Evolutionary conservation across 2,113 vertebrate genomes (phyloP).

Genomic region (Paratilapia polleni): DNA sequence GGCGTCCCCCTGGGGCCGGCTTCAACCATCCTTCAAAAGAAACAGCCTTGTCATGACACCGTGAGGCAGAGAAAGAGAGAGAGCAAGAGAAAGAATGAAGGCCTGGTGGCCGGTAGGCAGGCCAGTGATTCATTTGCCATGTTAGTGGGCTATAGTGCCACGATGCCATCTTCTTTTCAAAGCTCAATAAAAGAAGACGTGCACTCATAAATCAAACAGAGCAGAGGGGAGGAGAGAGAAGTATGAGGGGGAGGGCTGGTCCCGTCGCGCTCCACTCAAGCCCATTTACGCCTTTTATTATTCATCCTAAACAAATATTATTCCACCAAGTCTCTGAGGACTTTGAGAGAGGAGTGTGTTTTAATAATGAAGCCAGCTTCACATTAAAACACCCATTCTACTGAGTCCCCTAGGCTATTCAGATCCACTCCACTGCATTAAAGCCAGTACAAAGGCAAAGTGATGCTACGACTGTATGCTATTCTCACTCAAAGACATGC

Average conservation of each 20-base stretch:
- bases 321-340: conserved; percentile 67
- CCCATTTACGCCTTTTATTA: conserved; percentile 73
- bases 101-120: conserved; percentile 11
- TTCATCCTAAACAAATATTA: conserved; percentile 79
- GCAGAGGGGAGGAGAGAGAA: conserved; percentile 49
- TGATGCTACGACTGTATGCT: neutral
- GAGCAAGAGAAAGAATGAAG: neutral
- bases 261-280: conserved; percentile 52
- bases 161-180: conserved; percentile 75
- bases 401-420: conserved; percentile 49
- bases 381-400: conserved; percentile 65
- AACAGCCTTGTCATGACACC: conserved; percentile 59
- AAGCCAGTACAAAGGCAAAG: conserved; percentile 52
- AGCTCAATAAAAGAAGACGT: conserved; percentile 76
- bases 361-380: conserved; percentile 69
- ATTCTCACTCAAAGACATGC: conserved; percentile 19
- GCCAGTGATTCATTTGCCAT: conserved; percentile 73
- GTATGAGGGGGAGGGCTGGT: conserved; percentile 50
- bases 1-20: conserved; percentile 42
- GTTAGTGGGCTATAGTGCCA: conserved; percentile 70
- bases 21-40: conserved; percentile 60
- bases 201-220: conserved; percentile 70
- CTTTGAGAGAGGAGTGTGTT: conserved; percentile 61
- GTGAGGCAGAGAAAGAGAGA: conserved; percentile 1
- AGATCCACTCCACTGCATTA: conserved; percentile 40